Percentiles rank a stretch among this genome's conserved stretches.
Evolutionary conservation across 2,888 invertebrate genomes (phyloP).

Genomic region (Agonopterix heracliana): DNA sequence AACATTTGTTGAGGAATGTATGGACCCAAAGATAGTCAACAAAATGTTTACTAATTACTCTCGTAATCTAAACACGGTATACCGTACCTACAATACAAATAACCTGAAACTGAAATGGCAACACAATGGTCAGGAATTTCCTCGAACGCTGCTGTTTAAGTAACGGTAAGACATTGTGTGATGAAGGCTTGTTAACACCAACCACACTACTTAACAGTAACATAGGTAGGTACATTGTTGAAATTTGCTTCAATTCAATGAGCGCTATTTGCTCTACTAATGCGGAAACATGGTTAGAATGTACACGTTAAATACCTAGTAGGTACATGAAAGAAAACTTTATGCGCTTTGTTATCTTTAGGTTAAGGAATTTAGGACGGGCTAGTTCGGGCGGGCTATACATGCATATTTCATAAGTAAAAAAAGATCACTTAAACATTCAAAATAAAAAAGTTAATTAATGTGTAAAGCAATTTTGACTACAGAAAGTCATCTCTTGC

Average conservation of each 20-base stretch:
- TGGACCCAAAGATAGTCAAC: too few relatives aligned
- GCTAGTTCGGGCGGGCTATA: too few relatives aligned
- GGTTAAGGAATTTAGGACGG: too few relatives aligned
- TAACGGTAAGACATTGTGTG: conserved; percentile 47
- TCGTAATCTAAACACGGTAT: too few relatives aligned
- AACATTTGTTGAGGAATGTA: too few relatives aligned
- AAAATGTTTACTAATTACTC: too few relatives aligned
- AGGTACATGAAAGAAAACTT: background rate
- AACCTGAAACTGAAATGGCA: conserved; percentile 13
- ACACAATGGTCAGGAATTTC: conserved; percentile 37
- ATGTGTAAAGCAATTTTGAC: too few relatives aligned
- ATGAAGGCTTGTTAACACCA: conserved; percentile 47
- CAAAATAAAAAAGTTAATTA: too few relatives aligned
- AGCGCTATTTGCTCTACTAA: conserved; percentile 40
- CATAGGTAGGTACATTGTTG: conserved; percentile 37
- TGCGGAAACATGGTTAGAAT: conserved; percentile 36
- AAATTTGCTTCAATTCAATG: conserved; percentile 45
- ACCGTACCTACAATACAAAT: background rate
- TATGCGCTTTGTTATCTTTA: too few relatives aligned
- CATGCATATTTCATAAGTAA: too few relatives aligned
- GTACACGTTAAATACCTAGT: conserved; percentile 26
- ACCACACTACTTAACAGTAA: conserved; percentile 41
- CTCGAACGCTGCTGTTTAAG: conserved; percentile 44
- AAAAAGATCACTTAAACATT: too few relatives aligned
- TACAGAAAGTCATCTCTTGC: too few relatives aligned